Base-by-base conservation (phyloP, 2,888 invertebrate genomes). In the Andrena chrysosceles region DNA sequence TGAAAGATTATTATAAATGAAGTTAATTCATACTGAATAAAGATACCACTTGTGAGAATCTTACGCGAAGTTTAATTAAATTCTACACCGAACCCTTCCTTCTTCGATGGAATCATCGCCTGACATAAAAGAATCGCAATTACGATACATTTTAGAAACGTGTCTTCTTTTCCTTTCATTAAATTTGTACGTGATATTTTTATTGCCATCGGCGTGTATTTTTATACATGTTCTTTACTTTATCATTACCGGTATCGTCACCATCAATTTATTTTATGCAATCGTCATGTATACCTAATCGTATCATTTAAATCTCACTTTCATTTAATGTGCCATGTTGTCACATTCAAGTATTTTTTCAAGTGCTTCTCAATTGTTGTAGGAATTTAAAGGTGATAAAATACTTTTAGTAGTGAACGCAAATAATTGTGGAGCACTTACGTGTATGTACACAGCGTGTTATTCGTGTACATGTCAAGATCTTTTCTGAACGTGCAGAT, bases 191-290 rank as follows among this genome's bases (percentile, higher is more conserved):
- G 64, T 71, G 33, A 56, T 83, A 69, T 54, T 78, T 81, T 87
- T 87, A 87, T 87, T 87, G 87, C 87, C 87, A 81, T 74, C 48
- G 77, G 78, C 81, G 77, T 60, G 81, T 85, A 67, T 80, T 56
- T 54, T 70, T 75, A 59, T 70, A 64, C 26, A 70, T 67, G 49
- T 78, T 81, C 69, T 48, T 67, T 35, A 63, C 54, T 26, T 42
- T 63, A 81, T 64, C 75, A 33, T 42, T 54, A 83, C 31, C 68
- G 63, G 42, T 26, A 78, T 76, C 2, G 54, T 60, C n/a, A 23
- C 60, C 23, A 52, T 68, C 52, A 48, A 13, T 35, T 69, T 64
- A 62, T 49, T 33, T 54, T 67, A 70, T 42, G 64, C 42, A 2
- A 48, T 49, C 48, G 16, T 77, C 62, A 42, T 42, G 60, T 78